These are phyloP conservation scores for Gnathonemus echidnorhynchus DNA, from an alignment of 2,113 vertebrate species.

Conservation along the genomic window DNA sequence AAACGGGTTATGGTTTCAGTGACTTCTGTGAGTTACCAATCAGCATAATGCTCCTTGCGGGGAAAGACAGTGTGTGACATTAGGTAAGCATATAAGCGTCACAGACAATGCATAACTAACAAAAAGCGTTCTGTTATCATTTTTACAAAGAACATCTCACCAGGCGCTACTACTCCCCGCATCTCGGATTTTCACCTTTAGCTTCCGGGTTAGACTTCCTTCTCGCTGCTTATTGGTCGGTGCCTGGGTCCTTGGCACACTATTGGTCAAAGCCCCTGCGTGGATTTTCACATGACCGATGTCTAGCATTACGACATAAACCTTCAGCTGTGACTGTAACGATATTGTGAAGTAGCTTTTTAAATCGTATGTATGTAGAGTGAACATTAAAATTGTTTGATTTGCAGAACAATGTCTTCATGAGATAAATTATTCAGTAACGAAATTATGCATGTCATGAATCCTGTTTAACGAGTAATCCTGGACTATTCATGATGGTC, in stretches of 20 bases:
- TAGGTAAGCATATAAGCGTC: not conserved
- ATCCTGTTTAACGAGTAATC: not conserved
- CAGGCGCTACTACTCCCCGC: conserved; percentile 39
- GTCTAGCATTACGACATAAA: not conserved
- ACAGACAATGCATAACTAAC: not conserved
- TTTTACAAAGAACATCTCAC: conserved; percentile 34
- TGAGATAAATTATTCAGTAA: not conserved
- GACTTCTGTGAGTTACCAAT: not conserved
- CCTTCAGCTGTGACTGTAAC: not conserved
- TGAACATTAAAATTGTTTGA: not conserved
- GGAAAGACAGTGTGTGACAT: not conserved
- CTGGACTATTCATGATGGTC: not conserved
- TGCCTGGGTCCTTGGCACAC: not conserved
- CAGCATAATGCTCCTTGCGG: not conserved
- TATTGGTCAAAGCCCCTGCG: not conserved
- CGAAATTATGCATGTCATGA: not conserved
- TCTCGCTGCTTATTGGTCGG: not conserved
- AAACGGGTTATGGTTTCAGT: not conserved
- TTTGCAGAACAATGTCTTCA: not conserved
- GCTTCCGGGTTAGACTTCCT: conserved; percentile 13
- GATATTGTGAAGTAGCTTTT: not conserved
- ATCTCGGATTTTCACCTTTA: conserved; percentile 33
- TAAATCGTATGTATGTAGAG: not conserved
- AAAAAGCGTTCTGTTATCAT: not conserved
- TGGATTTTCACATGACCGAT: not conserved